Evolutionary conservation across 2,888 invertebrate species (phyloP).

Genomic region (Lepidonotus clava): DNA sequence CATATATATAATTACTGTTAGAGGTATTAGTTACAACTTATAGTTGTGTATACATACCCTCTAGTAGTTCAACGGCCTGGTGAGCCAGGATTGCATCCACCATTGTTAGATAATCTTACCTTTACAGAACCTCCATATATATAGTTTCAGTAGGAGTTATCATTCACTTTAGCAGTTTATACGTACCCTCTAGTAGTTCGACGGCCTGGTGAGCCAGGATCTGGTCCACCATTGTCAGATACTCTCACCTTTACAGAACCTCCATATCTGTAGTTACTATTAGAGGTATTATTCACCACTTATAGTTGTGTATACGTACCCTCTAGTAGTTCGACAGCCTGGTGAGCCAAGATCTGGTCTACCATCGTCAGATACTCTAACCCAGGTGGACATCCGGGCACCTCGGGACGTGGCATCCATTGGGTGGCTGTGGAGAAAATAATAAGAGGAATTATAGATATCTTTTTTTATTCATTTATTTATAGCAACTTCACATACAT

Average conservation of each 20-base stretch:
- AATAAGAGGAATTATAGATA: no score
- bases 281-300: no score
- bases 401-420: constrained; percentile 70
- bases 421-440: neutral
- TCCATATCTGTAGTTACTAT: no score
- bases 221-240: constrained; percentile 75
- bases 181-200: constrained; percentile 72
- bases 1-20: no score
- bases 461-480: no score
- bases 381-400: constrained; percentile 76
- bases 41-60: constrained; percentile 72
- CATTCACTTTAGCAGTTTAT: no score
- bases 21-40: no score
- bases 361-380: constrained; percentile 76
- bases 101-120: constrained; percentile 76
- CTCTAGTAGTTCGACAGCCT: constrained; percentile 74
- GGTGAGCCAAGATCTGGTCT: constrained; percentile 75
- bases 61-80: constrained; percentile 74
- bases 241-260: constrained; percentile 78
- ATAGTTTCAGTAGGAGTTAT: no score
- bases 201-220: constrained; percentile 75
- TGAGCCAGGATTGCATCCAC: constrained; percentile 75
- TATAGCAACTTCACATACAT: no score
- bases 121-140: no score
- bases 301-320: no score